Evolutionary conservation across 2,797 vertebrate genomes (phyloP).

Genomic region (Centropyge bicolor): DNA sequence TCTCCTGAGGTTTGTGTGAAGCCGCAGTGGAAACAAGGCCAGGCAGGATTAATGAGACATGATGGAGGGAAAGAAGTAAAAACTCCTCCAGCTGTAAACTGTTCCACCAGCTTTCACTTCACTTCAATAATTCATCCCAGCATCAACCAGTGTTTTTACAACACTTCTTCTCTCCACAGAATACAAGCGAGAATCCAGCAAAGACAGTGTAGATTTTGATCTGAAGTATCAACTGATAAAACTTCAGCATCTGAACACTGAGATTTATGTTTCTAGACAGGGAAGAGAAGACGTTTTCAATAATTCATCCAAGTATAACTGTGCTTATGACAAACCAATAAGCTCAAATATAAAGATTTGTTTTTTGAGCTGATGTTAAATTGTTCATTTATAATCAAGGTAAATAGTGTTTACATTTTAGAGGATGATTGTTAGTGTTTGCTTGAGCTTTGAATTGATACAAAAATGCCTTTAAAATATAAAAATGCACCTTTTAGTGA

Average conservation of each 20-base stretch:
- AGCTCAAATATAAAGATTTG: not conserved
- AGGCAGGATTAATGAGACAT: slow-evolving; percentile 9
- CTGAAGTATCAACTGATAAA: slow-evolving; percentile 1
- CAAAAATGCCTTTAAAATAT: not conserved
- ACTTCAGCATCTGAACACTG: not conserved
- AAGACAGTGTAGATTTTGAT: not conserved
- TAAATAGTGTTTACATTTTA: not conserved
- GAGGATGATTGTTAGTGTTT: not conserved
- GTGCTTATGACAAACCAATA: not conserved
- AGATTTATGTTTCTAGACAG: not conserved
- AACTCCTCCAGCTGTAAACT: slow-evolving; percentile 18
- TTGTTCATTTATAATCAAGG: not conserved
- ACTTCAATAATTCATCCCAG: slow-evolving; percentile 51
- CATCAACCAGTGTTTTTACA: slow-evolving; percentile 18
- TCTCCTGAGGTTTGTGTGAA: slow-evolving; percentile 16
- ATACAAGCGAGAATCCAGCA: not conserved
- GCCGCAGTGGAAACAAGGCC: slow-evolving; percentile 16
- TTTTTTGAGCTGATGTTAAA: not conserved
- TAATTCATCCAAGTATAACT: not conserved
- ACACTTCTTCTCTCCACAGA: not conserved
- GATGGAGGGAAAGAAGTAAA: not conserved
- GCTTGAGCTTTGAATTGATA: slow-evolving; percentile 6
- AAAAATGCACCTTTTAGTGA: not conserved
- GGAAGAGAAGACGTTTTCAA: no score
- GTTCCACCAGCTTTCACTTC: slow-evolving; percentile 26